Base-by-base conservation (phyloP, 2,797 vertebrate genomes). In the Epinephelus awoara region DNA sequence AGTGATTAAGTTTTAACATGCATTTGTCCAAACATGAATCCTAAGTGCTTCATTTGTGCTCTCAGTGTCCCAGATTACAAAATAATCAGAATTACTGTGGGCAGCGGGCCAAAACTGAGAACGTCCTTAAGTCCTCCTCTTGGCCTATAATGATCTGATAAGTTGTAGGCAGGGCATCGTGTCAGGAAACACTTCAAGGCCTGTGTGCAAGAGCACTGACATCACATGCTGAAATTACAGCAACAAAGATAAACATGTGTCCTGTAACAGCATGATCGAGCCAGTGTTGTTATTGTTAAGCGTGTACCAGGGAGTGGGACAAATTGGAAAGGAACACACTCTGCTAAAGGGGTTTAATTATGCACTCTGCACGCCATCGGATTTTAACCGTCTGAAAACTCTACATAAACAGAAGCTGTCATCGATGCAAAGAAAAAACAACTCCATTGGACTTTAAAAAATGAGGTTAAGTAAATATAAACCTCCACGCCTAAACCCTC, bases 11-110 rank as follows among this genome's bases (percentile, higher is more conserved):
- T 64, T 78, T 65, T 27, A 76, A 71, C 42, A 74, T 51, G 75
- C 38, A 80, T 82, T 75, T 78, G 65, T 90, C 73, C 55, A 65
- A 85, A 91, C 81, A 81, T 55, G 79, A 84, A 69, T 61, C 13
- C 47, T 58, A 61, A 82, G 56, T 57, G 34, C 56, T 73, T 74
- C 29, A 72, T 79, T 77, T 86, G 61, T 76, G 29, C 75, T 79
- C 11, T 19, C 61, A 62, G 34, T 14, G 10, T 80, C 62, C 66
- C 54, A 79, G 19, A 62, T 74, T 69, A 78, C 68, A 73, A 86
- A 83, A 80, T 76, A 14, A 23, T 72, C 54, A 56, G 6, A 75
- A 64, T 46, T 67, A 66, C 55, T 19, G n/a, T 21, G 0, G 50
- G 72, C 61, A 62, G 56, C 4, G 10, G 18, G 75, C 50, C 65